A percentile compares a stretch with the other conserved stretches of the same genome.
phyloP scores from a whole-genome alignment of 2,113 vertebrate genomes.

The Hippoglossus stenolepis region DNA sequence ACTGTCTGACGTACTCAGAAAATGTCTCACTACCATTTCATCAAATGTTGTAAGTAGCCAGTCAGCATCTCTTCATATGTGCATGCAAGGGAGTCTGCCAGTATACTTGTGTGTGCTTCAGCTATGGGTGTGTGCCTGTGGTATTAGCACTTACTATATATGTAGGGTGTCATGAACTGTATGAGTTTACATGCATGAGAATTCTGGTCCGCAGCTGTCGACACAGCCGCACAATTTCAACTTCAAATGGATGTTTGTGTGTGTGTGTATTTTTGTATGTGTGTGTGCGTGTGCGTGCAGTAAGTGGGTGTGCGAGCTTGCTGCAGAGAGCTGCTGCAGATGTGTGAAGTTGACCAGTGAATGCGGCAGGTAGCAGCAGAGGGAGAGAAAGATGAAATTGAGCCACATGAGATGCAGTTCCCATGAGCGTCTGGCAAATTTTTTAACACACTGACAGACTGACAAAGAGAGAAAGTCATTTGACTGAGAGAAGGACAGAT shows the following conservation, averaged over 20 bases:
- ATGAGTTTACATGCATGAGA: conserved; percentile 18
- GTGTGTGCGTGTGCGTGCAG: conserved; percentile 28
- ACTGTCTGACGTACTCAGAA: too few relatives aligned
- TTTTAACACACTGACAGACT: conserved; percentile 43
- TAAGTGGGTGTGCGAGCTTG: conserved; percentile 67
- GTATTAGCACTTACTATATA: conserved; percentile 17
- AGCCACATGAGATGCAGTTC: conserved; percentile 41
- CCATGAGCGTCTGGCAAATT: conserved; percentile 48
- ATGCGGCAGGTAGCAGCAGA: conserved; percentile 76
- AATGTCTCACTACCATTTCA: conserved; percentile 96
- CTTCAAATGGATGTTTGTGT: conserved; percentile 48
- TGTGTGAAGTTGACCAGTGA: conserved; percentile 75
- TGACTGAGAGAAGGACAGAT: conserved; percentile 51
- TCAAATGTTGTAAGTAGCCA: conserved; percentile 95
- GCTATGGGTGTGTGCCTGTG: conserved; percentile 10
- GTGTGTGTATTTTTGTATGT: conserved; percentile 1
- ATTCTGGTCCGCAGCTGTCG: conserved; percentile 29
- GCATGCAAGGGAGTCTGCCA: conserved; percentile 20
- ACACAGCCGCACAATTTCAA: conserved; percentile 42
- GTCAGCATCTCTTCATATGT: conserved; percentile 44
- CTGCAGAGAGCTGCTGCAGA: conserved; percentile 76
- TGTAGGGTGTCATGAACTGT: conserved; percentile 26
- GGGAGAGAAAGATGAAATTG: conserved; percentile 12
- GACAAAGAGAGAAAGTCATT: conserved; percentile 42
- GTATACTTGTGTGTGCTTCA: background rate